These are phyloP conservation scores for Perdita meconis DNA, from an alignment of 2,888 invertebrate genomes.

Conservation along the genomic window DNA sequence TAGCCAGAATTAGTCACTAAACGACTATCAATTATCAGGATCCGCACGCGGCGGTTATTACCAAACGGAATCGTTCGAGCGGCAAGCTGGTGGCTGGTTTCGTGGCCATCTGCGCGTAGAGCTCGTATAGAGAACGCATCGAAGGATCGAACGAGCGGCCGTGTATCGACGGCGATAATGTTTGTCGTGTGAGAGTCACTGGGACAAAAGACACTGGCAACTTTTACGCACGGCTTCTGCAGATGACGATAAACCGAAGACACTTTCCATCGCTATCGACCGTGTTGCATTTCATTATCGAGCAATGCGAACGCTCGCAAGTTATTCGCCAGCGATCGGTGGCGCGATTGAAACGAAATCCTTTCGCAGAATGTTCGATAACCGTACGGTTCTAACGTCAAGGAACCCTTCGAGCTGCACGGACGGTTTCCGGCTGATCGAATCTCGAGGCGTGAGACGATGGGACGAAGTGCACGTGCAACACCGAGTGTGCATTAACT, in stretches of 20 bases:
- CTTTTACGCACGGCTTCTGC: conserved; percentile 1
- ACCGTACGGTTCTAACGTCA: neutral
- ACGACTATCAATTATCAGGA: conserved; percentile 61
- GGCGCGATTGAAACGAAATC: neutral
- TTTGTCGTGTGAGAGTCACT: neutral
- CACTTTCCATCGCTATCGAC: neutral
- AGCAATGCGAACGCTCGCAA: neutral
- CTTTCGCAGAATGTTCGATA: neutral
- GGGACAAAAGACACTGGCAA: conserved; percentile 13
- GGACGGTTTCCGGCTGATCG: conserved; percentile 15
- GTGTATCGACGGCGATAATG: conserved; percentile 1
- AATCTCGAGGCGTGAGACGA: neutral
- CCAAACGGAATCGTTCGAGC: conserved; percentile 1
- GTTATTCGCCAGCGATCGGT: neutral
- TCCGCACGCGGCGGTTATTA: conserved; percentile 17
- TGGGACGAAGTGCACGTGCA: neutral
- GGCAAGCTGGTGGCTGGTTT: neutral
- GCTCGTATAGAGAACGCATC: no score
- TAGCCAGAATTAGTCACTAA: conserved; percentile 53
- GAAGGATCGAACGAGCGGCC: neutral
- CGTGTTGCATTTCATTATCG: neutral
- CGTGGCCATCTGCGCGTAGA: neutral
- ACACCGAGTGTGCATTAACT: conserved; percentile 24
- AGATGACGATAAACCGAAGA: neutral
- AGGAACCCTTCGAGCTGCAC: neutral